Conservation (phyloP, 2,113 vertebrate genomes). For the Rissa tridactyla region DNA sequence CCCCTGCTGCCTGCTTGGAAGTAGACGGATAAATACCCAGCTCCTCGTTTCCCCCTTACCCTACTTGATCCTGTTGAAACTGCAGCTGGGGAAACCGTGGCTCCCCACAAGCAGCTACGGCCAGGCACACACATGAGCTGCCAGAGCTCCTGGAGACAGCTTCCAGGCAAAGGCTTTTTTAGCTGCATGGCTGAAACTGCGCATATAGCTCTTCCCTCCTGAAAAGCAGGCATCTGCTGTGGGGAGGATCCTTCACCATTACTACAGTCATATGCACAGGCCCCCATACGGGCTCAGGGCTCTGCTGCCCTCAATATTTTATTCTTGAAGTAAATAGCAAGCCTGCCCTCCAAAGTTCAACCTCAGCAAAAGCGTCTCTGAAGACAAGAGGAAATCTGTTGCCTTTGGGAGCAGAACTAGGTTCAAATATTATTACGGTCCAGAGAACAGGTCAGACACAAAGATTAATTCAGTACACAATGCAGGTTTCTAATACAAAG, state of each 20-base stretch:
- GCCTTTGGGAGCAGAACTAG: neutral
- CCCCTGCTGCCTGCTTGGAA: neutral
- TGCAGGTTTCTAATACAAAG: neutral
- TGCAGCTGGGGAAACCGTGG: neutral
- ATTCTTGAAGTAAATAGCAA: neutral
- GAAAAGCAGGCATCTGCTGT: neutral
- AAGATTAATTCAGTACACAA: neutral
- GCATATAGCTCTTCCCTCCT: neutral
- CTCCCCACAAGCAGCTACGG: neutral
- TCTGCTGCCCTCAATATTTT: neutral
- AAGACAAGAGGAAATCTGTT: neutral
- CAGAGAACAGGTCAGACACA: neutral
- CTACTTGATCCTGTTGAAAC: neutral
- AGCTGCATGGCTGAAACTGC: neutral
- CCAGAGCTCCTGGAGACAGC: neutral
- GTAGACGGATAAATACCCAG: neutral
- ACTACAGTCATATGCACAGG: neutral
- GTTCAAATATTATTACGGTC: neutral
- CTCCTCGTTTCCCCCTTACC: neutral
- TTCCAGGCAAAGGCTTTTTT: neutral
- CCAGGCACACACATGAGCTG: neutral
- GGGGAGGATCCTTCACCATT: neutral
- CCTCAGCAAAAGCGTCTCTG: neutral
- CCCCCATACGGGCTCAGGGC: rapidly evolving
- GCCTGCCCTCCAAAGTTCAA: neutral